A percentile compares a stretch with the other conserved stretches of the same genome.
Conservation (phyloP, 2,888 invertebrate genomes). For the Drosophila kuntzei region DNA sequence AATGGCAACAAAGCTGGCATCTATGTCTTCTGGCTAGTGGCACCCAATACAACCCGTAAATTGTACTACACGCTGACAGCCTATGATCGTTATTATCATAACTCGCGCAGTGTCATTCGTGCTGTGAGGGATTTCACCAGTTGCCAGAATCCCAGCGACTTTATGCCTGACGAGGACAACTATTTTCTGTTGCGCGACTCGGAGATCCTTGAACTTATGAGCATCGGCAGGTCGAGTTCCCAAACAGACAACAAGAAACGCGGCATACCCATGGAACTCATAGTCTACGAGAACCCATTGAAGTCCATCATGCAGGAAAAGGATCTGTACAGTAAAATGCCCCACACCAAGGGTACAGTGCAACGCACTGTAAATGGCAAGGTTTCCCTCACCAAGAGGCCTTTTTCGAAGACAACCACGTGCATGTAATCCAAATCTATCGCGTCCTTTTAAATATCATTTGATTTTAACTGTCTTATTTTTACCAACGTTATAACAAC, state of each 20-base stretch:
- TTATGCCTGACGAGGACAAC: conserved; percentile 38
- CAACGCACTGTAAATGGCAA: conserved; percentile 6
- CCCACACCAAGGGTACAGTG: conserved; percentile 19
- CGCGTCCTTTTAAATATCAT: not conserved
- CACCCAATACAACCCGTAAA: conserved; percentile 31
- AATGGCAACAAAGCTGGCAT: conserved; percentile 25
- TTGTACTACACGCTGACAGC: conserved; percentile 55
- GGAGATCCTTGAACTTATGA: conserved; percentile 35
- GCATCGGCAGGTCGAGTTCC: not conserved
- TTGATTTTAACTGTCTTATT: not conserved
- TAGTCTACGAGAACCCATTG: conserved; percentile 19
- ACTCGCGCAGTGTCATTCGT: conserved; percentile 49
- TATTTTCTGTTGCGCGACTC: conserved; percentile 50
- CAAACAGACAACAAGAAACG: not conserved
- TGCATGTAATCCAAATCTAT: not conserved
- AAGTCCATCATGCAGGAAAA: not conserved
- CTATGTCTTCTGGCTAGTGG: conserved; percentile 58
- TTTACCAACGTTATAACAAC: not conserved
- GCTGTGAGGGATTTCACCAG: conserved; percentile 29
- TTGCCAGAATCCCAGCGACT: conserved; percentile 51
- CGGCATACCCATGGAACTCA: conserved; percentile 39
- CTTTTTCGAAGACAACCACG: not conserved
- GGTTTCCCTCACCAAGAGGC: conserved; percentile 1
- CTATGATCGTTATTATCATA: conserved; percentile 38
- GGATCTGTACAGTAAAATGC: conserved; percentile 5